These are phyloP conservation scores for Mimumesa dahlbomi DNA, from an alignment of 2,888 invertebrate species.

Conservation along the genomic window DNA sequence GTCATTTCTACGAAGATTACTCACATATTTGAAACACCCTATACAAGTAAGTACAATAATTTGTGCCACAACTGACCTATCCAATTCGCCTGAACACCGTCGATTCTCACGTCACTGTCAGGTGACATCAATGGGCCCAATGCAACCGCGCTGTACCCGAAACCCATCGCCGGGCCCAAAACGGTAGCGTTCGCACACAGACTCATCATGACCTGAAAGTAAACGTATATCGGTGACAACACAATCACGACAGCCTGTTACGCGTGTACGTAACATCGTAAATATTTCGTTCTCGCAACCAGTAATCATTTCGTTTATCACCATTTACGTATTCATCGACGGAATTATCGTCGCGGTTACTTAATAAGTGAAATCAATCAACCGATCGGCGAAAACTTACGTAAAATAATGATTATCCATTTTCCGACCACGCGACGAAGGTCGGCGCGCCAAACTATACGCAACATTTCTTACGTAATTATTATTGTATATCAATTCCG, in stretches of 20 bases:
- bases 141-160: conserved; percentile 83
- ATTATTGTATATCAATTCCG: no score
- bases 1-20: no score
- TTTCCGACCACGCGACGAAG: neutral
- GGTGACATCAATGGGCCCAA: conserved; percentile 78
- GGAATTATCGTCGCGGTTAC: neutral
- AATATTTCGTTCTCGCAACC: neutral
- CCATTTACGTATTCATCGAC: neutral
- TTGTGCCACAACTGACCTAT: conserved; percentile 82
- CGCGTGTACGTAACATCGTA: neutral
- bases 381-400: neutral
- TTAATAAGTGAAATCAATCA: neutral
- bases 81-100: conserved; percentile 81
- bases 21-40: no score
- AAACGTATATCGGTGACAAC: no score
- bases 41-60: no score
- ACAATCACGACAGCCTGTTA: neutral
- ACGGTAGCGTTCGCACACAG: conserved; percentile 81
- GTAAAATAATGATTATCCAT: neutral
- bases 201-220: conserved; percentile 80
- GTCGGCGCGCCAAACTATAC: no score
- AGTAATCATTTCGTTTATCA: neutral
- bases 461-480: no score
- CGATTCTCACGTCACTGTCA: conserved; percentile 74
- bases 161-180: conserved; percentile 83